These are phyloP conservation scores for Geothlypis trichas DNA, from an alignment of 2,113 vertebrate species.

Conservation along the genomic window DNA sequence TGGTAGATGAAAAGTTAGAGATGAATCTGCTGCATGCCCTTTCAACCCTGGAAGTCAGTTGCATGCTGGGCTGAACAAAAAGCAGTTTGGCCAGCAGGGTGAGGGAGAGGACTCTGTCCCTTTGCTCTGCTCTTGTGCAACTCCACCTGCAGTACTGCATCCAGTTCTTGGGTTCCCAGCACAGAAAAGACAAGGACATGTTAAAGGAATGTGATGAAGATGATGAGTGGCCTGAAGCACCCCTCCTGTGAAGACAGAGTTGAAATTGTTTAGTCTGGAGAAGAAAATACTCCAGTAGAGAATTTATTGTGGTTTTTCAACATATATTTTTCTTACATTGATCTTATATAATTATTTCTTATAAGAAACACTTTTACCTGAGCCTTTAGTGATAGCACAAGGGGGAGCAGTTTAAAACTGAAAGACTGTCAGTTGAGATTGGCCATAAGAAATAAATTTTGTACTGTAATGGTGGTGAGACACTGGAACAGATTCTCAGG, in stretches of 20 bases:
- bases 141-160: neutral
- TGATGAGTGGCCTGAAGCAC: neutral
- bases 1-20: neutral
- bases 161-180: neutral
- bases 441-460: neutral
- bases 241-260: neutral
- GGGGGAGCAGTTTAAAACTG: neutral
- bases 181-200: neutral
- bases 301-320: neutral
- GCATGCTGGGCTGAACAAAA: neutral
- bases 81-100: too few species aligned
- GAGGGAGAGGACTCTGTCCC: neutral
- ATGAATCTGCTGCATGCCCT: neutral
- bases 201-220: neutral
- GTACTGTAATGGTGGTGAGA: neutral
- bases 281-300: neutral
- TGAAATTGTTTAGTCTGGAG: neutral
- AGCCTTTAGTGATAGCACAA: neutral
- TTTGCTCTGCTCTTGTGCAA: neutral
- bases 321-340: neutral
- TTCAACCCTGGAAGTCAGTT: neutral
- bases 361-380: neutral
- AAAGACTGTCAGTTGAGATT: neutral
- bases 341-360: neutral
- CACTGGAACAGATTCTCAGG: neutral